Percentiles rank a stretch among this genome's conserved stretches.
These are phyloP conservation scores for Manis javanica DNA, from an alignment of 2,797 vertebrate species.

Conservation along the genomic window DNA sequence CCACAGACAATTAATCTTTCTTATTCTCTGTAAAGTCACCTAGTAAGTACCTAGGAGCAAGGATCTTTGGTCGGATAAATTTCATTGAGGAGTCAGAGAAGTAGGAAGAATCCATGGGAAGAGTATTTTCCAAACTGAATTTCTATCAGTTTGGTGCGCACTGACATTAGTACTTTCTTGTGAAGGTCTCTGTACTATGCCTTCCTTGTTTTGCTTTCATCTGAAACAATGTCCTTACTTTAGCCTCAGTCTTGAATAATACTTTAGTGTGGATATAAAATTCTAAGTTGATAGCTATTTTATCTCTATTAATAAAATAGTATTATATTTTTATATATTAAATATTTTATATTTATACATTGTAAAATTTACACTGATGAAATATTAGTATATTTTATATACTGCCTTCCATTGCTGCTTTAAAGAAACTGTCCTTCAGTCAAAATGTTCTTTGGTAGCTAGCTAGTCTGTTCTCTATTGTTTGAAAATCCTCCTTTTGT, in stretches of 20 bases:
- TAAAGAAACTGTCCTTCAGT: neutral
- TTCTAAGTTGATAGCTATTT: neutral
- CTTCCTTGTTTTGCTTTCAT: neutral
- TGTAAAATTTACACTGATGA: no score
- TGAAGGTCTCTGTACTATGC: neutral
- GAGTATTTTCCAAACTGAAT: neutral
- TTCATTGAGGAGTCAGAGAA: neutral
- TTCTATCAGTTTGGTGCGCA: neutral
- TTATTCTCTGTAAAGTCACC: neutral
- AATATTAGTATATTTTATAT: neutral
- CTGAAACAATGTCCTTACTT: neutral
- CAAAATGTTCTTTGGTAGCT: neutral
- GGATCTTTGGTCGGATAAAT: neutral
- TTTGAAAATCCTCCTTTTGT: neutral
- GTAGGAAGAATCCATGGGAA: neutral
- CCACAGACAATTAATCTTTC: constrained; percentile 3
- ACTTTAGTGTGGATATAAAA: neutral
- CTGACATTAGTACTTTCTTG: neutral
- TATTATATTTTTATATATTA: no score
- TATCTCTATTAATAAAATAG: neutral
- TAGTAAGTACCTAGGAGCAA: neutral
- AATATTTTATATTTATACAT: no score
- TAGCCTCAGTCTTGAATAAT: neutral
- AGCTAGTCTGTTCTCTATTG: neutral
- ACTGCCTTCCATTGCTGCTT: neutral